Evolutionary conservation across 1,140 invertebrate species (phyloP), one percentile per base, ranked within the genome.

Genomic region (Zaprionus taronus): DNA sequence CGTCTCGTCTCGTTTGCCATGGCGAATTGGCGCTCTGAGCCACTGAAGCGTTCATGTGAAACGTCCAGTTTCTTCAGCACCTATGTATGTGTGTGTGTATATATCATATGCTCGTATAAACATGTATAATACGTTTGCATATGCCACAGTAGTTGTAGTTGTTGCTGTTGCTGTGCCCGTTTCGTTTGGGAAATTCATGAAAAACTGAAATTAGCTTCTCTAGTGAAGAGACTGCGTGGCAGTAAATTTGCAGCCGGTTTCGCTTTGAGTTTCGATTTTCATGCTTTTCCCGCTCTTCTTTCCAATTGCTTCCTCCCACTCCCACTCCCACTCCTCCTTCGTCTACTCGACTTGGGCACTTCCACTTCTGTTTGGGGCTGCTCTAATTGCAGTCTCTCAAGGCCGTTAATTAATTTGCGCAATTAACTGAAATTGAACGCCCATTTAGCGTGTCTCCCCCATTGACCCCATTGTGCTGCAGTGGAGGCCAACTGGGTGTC

Each of bases 41-140:
- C 89, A 91, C 73, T 55, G 89, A 77, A 89, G 89, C 89, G 86
- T 91, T 91, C 89, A 91, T 89, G 89, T 87, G 81, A 89, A 91
- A 91, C 87, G 89, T 91, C 89, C 89, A 91, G 89, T 91, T 91
- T 81, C 79, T 79, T 87, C 78, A 73, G 22, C 60, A 65, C 20
- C 20, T 67, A 73, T 64, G 67, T 79, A 64, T 65, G 56, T 75
- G 53, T 68, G 20, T 55, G 53, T 68, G 20, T 55, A 14, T 66
- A 51, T 69, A n/a, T 41, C 15, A 15, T 41, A 6, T 72, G 1
- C 20, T 20, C 20, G 20, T 20, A 61, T 73, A 51, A 73, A 53
- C 79, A 68, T 65, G 51, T 62, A 47, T 81, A 24, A 81, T 72
- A 41, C 71, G 47, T 68, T 47, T 76, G 77, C 61, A 36, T 61